Base-by-base conservation (phyloP, 2,113 vertebrate species). In the Oostethus manadensis region DNA sequence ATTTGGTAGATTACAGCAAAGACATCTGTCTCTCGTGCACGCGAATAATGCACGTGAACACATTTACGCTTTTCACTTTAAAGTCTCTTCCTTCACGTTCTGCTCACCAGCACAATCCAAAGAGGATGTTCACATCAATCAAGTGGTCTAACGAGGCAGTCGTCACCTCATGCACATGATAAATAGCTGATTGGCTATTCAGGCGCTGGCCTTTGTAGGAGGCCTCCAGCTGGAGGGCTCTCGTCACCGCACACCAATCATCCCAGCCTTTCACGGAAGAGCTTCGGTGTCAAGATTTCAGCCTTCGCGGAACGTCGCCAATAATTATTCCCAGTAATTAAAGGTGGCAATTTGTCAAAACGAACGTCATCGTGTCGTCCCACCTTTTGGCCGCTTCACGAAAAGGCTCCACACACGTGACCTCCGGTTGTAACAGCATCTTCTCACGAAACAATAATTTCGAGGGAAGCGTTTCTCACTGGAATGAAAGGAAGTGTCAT, bases 221-320 rank as follows among this genome's bases (percentile, higher is more conserved):
- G 35, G 40, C 63, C 60, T 70, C 64, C 64, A 71, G 72, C 56
- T 74, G 60, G 64, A 84, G 81, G 66, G 62, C 77, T 79, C 76
- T 83, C 67, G 66, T 76, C 76, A 80, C 81, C 76, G 73, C 70
- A 64, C 77, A 71, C 71, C 77, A 64, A 80, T 82, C 63, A 69
- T 56, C 74, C n/a, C 56, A 66, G 57, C 56, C 71, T 79, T 82
- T 82, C 69, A 74, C 42, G 74, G 73, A 79, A 60, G 8, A 71
- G 69, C 59, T 59, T 63, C 68, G 44, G 53, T 68, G 72, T 78
- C 60, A 78, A 80, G 65, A 82, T 71, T 68, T 51, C 40, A n/a
- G 48, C 58, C 73, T 76, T 74, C 58, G 66, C 42, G 60, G 10
- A 68, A 74, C 67, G 51, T 47, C 64, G 40, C 40, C 75, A 68